A percentile compares a stretch with the other conserved stretches of the same genome.
Conservation (phyloP, 2,113 vertebrate genomes). For the Ochotona curzoniae region DNA sequence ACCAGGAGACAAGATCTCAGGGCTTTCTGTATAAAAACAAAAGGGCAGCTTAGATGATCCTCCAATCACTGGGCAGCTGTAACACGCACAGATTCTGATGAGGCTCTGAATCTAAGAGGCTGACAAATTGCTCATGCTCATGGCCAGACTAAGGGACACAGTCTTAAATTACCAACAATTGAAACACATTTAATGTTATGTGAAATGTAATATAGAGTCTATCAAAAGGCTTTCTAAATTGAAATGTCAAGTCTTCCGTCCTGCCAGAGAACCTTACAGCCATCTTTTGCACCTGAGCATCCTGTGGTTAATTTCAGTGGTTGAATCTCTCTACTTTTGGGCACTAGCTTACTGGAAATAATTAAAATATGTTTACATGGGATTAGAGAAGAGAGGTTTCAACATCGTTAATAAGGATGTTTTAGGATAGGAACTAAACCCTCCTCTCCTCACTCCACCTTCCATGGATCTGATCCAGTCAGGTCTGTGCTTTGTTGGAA, state of each 20-base stretch:
- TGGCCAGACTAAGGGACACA: constrained; percentile 38
- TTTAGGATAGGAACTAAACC: background rate
- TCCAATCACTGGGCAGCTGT: background rate
- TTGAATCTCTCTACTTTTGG: background rate
- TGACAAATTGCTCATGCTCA: constrained; percentile 37
- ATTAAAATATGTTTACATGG: background rate
- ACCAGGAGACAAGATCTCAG: background rate
- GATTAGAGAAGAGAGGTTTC: constrained; percentile 27
- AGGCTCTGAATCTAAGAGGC: background rate
- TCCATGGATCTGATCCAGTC: background rate
- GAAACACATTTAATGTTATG: constrained; percentile 27
- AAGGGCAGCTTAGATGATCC: background rate
- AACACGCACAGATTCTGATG: constrained; percentile 47
- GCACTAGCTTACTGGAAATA: background rate
- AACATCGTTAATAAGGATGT: background rate
- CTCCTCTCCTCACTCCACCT: background rate
- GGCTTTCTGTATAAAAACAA: background rate
- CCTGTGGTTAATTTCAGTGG: constrained; percentile 21
- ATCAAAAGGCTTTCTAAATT: constrained; percentile 29
- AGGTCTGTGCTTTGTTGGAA: background rate
- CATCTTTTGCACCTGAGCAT: background rate
- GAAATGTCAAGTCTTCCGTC: background rate
- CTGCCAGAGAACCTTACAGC: background rate
- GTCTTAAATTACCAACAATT: constrained; percentile 46
- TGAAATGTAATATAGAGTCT: background rate